Evolutionary conservation across 1,140 invertebrate genomes (phyloP), one percentile per base, ranked within the genome.

Genomic region (Drosophila pectinifera): DNA sequence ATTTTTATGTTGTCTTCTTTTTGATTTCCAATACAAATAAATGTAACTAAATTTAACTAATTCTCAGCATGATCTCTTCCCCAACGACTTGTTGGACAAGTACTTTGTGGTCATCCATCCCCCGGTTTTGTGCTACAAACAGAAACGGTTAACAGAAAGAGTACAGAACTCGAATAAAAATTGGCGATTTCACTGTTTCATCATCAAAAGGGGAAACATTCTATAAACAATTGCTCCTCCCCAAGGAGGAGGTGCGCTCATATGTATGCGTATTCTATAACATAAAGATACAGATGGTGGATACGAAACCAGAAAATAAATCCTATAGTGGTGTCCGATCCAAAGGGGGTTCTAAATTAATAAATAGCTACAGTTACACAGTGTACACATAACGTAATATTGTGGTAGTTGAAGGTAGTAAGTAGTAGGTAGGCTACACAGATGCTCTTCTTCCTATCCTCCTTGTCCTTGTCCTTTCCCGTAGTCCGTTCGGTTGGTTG

Each of bases 11-110:
- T 63, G 56, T 55, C 38, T 64, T 58, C 59, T 46, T 57, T 77
- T 73, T 88, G 65, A 83, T 89, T 80, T 77, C 70, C 51, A 38
- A 88, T 89, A 77, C 55, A 88, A 80, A 80, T 81, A 88, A 88
- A 88, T 89, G 76, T 88, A 83, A 86, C 67, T 83, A 88, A 88
- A 88, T 88, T 88, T 83, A 88, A 88, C 83, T 88, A 88, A 89
- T 70, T 67, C 54, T 73, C 68, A 28, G 74, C 64, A 56, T 74
- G 62, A 59, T 57, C 39, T 48, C 22, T 65, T 43, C 43, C 38
- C 61, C 34, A 74, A 80, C 58, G 73, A 83, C 84, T 88, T 83
- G 76, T 89, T 86, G 83, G 59, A 86, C 79, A 86, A 88, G 74
- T 88, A 64, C 67, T 65, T 39, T 10, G 45, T 69, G 48, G 53